A percentile compares a stretch with the other conserved stretches of the same genome.
phyloP scores from a whole-genome alignment of 2,113 vertebrate genomes.

The Cyanoramphus novaezelandiae region DNA sequence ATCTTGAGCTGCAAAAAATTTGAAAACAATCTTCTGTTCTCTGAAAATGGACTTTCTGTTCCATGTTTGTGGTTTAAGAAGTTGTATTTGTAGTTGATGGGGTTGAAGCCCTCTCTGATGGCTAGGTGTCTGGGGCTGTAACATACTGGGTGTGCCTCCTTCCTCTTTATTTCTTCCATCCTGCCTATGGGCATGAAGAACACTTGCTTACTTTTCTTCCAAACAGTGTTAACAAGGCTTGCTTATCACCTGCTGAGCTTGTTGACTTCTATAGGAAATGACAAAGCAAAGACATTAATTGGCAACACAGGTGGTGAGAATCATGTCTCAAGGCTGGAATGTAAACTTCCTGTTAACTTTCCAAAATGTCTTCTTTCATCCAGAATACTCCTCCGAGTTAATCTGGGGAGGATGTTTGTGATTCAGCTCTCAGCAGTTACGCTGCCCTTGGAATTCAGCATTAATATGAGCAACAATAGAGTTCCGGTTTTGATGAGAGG shows the following conservation, averaged over 20 bases:
- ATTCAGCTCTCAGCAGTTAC: background rate
- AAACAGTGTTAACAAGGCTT: background rate
- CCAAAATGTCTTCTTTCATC: background rate
- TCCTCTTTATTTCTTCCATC: background rate
- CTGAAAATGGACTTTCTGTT: background rate
- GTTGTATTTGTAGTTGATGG: background rate
- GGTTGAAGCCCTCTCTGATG: too few relatives aligned
- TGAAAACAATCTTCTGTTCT: background rate
- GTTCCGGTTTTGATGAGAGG: background rate
- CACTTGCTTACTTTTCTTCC: background rate
- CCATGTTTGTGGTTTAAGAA: background rate
- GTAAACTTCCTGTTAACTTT: background rate
- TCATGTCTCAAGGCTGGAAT: background rate
- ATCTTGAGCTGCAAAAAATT: background rate
- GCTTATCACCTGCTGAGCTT: too few relatives aligned
- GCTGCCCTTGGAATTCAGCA: background rate
- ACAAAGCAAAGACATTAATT: background rate
- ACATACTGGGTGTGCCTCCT: rapidly evolving
- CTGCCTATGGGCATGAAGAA: background rate
- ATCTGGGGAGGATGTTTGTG: background rate
- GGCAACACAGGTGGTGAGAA: background rate
- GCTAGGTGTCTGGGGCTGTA: background rate
- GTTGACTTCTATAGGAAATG: background rate
- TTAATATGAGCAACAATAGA: background rate
- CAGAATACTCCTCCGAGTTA: background rate